Conservation (phyloP, 2,888 invertebrate species). For the Linnaemya tessellans region DNA sequence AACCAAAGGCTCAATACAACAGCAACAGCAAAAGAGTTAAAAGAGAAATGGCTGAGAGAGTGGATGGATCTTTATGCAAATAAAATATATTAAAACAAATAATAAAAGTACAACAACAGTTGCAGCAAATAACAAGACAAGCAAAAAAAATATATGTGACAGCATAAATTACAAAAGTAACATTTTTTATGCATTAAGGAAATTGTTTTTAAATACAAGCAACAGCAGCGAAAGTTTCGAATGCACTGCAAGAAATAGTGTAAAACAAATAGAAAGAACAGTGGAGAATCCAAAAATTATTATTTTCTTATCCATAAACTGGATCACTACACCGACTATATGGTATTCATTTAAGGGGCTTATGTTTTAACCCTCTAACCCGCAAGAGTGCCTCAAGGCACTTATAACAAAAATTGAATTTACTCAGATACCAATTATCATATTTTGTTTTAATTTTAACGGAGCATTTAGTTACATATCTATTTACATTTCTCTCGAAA, state of each 20-base stretch:
- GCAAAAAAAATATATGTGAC: neutral
- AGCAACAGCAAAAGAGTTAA: neutral
- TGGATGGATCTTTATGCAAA: neutral
- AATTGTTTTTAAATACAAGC: neutral
- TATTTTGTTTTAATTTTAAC: no score
- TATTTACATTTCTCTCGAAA: no score
- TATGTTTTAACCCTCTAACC: no score
- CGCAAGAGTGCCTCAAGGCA: no score
- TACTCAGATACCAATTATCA: no score
- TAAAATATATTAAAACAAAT: conserved; percentile 1
- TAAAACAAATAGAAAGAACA: neutral
- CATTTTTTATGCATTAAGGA: conserved; percentile 1
- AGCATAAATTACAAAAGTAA: neutral
- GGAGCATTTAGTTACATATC: no score
- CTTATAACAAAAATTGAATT: no score
- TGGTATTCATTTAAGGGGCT: neutral
- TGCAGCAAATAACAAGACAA: neutral
- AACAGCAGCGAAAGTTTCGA: neutral
- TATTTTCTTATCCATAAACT: no score
- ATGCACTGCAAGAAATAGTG: neutral
- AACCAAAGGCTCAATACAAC: neutral
- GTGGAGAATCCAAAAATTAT: no score
- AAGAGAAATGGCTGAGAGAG: neutral
- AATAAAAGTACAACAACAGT: neutral
- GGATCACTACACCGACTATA: no score